These are phyloP conservation scores for Empis livida DNA, from an alignment of 2,888 invertebrate genomes.

Conservation along the genomic window DNA sequence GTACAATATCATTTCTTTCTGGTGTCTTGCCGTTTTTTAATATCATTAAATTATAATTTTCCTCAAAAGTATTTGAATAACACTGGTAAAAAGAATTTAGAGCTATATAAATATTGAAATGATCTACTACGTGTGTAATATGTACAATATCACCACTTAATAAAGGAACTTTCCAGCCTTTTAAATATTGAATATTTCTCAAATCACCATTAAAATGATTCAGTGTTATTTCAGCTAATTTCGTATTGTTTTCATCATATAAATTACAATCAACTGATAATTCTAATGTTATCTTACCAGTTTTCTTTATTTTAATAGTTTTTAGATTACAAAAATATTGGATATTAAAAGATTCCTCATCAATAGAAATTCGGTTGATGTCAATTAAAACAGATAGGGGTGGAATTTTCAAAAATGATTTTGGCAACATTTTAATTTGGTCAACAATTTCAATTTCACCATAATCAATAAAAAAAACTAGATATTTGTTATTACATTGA, in stretches of 20 bases:
- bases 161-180: background rate
- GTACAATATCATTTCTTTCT: constrained; percentile 11
- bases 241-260: background rate
- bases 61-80: constrained; percentile 3
- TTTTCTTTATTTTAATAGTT: background rate
- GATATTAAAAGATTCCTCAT: background rate
- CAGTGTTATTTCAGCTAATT: background rate
- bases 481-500: constrained; percentile 11
- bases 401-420: constrained; percentile 11
- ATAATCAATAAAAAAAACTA: constrained; percentile 17
- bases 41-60: background rate
- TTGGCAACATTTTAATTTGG: constrained; percentile 14
- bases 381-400: constrained; percentile 8
- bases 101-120: constrained; percentile 1
- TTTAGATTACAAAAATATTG: background rate
- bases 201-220: constrained; percentile 1
- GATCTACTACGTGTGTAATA: background rate
- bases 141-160: background rate
- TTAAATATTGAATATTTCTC: background rate
- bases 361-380: background rate
- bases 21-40: no score
- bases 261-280: background rate
- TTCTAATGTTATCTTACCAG: background rate
- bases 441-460: constrained; percentile 14
- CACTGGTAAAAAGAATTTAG: background rate